Evolutionary conservation across 2,113 vertebrate genomes (phyloP).

Genomic region (Erinaceus europaeus): DNA sequence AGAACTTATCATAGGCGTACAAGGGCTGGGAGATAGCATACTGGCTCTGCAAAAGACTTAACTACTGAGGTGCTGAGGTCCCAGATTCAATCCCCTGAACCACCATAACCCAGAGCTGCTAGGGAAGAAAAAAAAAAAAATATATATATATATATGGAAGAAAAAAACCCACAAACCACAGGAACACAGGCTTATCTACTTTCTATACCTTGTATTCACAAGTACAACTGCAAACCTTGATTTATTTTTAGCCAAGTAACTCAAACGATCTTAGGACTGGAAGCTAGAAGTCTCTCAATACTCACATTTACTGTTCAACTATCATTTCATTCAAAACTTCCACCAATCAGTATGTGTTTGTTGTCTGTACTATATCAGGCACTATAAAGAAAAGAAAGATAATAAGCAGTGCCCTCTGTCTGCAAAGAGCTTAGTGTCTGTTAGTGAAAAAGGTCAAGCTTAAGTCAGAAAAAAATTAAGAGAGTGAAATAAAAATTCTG

Average conservation of each 20-base stretch:
- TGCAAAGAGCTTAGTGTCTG: neutral
- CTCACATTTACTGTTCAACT: conserved; percentile 6
- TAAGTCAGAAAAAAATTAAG: neutral
- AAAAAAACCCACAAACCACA: neutral
- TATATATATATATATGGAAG: no score
- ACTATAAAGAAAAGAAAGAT: neutral
- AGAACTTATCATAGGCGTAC: no score
- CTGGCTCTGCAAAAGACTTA: no score
- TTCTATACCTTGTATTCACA: conserved; percentile 1
- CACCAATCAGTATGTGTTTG: neutral
- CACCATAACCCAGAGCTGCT: no score
- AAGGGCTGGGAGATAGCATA: no score
- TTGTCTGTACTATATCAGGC: neutral
- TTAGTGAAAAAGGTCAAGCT: neutral
- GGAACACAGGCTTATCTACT: neutral
- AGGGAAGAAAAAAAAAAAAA: no score
- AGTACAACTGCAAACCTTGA: neutral
- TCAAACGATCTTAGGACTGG: neutral
- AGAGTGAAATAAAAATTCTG: neutral
- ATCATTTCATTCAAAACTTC: neutral
- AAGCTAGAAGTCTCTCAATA: neutral
- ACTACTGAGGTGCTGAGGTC: no score
- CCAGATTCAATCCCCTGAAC: no score
- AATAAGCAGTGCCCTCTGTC: neutral
- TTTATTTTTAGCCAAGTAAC: conserved; percentile 11